Conservation (phyloP, 2,797 vertebrate species). For the Botia almorhae region DNA sequence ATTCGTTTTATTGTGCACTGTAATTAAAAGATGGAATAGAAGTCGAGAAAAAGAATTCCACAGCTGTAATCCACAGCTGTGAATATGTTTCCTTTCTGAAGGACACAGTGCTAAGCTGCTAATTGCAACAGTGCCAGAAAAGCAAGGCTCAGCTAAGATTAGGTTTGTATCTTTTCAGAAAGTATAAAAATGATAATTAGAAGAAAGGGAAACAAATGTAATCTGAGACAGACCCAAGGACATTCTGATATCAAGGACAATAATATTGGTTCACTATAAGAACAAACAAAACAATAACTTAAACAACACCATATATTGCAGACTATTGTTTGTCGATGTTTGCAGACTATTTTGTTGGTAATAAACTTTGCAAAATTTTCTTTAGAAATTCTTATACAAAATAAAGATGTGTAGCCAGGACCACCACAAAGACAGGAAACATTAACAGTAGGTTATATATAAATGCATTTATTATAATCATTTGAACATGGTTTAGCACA, state of each 20-base stretch:
- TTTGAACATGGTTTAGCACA: slow-evolving; percentile 79
- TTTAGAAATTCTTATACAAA: background rate
- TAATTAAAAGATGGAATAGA: background rate
- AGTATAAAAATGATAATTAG: slow-evolving; percentile 1
- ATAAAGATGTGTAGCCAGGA: background rate
- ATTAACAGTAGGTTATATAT: slow-evolving; percentile 74
- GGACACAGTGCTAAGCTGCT: background rate
- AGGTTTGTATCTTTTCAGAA: background rate
- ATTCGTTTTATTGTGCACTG: background rate
- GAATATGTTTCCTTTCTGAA: slow-evolving; percentile 9
- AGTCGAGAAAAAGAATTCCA: background rate
- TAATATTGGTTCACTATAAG: background rate
- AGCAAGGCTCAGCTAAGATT: background rate
- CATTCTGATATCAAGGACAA: background rate
- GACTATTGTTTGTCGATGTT: background rate
- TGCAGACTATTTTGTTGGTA: background rate
- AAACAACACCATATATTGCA: background rate
- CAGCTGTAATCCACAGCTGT: background rate
- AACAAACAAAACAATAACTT: background rate
- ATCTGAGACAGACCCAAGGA: background rate
- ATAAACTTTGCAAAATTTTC: background rate
- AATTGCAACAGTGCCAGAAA: background rate
- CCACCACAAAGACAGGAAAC: slow-evolving; percentile 48
- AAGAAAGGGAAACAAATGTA: background rate
- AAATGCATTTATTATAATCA: slow-evolving; percentile 81